phyloP scores from a whole-genome alignment of 2,888 invertebrate species.

The Pharmacophagus antenor region DNA sequence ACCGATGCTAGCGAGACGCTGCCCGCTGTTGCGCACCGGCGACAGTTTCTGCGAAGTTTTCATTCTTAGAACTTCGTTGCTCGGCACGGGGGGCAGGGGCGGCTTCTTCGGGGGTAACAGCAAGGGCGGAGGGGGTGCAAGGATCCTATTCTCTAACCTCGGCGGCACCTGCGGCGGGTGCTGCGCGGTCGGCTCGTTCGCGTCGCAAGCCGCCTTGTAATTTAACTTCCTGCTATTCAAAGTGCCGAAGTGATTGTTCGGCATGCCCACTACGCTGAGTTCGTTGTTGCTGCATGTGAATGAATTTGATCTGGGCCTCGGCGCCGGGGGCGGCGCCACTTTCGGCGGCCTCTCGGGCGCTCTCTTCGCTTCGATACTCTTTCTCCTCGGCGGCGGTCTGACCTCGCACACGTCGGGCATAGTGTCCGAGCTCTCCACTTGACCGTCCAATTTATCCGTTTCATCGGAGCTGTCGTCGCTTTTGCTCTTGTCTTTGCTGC shows the following conservation, averaged over 20 bases:
- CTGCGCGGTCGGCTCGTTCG: constrained; percentile 60
- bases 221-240: constrained; percentile 70
- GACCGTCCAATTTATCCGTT: constrained; percentile 58
- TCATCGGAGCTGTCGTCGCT: constrained; percentile 75
- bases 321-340: constrained; percentile 71
- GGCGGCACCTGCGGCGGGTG: constrained; percentile 80
- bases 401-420: constrained; percentile 76
- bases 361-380: constrained; percentile 76
- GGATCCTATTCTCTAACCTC: constrained; percentile 59
- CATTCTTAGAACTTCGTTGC: constrained; percentile 81
- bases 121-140: constrained; percentile 76
- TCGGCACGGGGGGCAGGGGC: constrained; percentile 86
- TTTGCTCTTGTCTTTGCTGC: constrained; percentile 82
- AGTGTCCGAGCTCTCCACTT: constrained; percentile 65
- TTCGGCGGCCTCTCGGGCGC: constrained; percentile 87
- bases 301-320: constrained; percentile 81
- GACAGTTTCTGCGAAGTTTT: constrained; percentile 73
- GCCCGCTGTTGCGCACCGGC: constrained; percentile 67
- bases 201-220: constrained; percentile 71
- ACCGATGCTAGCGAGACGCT: constrained; percentile 82
- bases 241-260: constrained; percentile 70
- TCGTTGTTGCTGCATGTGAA: constrained; percentile 73
- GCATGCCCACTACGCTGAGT: constrained; percentile 66
- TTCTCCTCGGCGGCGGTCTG: constrained; percentile 83
- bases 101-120: constrained; percentile 86